Conservation (phyloP, 2,797 vertebrate genomes). For the Aeoliscus strigatus region DNA sequence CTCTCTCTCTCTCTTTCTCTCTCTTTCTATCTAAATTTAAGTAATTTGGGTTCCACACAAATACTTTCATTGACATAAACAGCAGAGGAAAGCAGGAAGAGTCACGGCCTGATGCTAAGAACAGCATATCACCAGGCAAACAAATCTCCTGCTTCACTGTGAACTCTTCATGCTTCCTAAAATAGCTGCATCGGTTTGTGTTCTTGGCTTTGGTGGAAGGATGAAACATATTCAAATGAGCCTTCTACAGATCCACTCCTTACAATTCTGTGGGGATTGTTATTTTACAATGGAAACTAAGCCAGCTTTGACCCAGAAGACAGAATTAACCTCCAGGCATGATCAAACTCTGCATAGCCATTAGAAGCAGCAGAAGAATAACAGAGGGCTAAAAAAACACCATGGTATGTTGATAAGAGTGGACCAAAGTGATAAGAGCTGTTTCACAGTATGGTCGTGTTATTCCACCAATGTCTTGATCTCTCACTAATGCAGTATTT, state of each 20-base stretch:
- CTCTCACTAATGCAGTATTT: conserved; percentile 53
- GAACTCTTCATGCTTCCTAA: conserved; percentile 61
- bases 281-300: conserved; percentile 69
- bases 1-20: conserved; percentile 33
- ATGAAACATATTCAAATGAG: conserved; percentile 71
- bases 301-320: conserved; percentile 69
- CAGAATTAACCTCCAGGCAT: conserved; percentile 65
- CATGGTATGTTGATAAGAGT: conserved; percentile 31
- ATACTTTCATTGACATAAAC: conserved; percentile 26
- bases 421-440: conserved; percentile 34
- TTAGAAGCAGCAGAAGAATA: conserved; percentile 39
- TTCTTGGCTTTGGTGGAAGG: conserved; percentile 56
- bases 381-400: conserved; percentile 17
- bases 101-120: conserved; percentile 43
- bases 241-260: conserved; percentile 44
- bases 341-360: conserved; percentile 55
- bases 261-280: conserved; percentile 64
- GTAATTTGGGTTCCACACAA: conserved; percentile 20
- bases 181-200: conserved; percentile 66
- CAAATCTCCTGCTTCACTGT: conserved; percentile 53
- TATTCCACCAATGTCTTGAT: conserved; percentile 41
- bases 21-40: conserved; percentile 2
- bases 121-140: conserved; percentile 62
- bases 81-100: conserved; percentile 16
- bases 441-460: conserved; percentile 43